These are phyloP conservation scores for Choloepus hoffmanni DNA, from an alignment of 2,113 vertebrate species.

Conservation along the genomic window DNA sequence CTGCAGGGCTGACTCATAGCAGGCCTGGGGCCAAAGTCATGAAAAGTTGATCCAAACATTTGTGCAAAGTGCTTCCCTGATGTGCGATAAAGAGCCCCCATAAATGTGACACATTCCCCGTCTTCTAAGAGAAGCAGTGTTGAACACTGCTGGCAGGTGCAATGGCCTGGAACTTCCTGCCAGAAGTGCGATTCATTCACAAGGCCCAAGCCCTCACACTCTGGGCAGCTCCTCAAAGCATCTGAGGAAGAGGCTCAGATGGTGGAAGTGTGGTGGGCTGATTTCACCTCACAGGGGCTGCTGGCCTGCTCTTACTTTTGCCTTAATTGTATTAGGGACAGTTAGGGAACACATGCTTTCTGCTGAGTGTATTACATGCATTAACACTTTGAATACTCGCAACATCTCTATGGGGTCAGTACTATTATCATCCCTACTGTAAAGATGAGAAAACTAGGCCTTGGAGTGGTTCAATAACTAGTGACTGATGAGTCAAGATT, in stretches of 20 bases:
- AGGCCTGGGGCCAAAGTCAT: background rate
- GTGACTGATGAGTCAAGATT: background rate
- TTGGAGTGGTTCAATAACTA: background rate
- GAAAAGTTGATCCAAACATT: conserved; percentile 49
- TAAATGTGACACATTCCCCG: conserved; percentile 20
- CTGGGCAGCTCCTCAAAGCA: background rate
- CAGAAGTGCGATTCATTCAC: background rate
- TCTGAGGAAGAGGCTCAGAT: background rate
- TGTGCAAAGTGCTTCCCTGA: conserved; percentile 40
- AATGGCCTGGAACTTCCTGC: background rate
- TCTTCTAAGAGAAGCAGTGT: background rate
- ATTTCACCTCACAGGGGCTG: background rate
- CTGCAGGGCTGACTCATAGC: conserved; percentile 58
- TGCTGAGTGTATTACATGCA: rapidly evolving
- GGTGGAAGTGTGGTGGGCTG: background rate
- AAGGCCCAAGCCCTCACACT: too few species aligned
- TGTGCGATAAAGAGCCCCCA: background rate
- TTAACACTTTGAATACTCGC: background rate
- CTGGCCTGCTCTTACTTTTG: background rate
- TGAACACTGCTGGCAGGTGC: background rate
- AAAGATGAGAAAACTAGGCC: background rate
- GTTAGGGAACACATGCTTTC: background rate
- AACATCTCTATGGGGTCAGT: rapidly evolving
- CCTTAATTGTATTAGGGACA: background rate
- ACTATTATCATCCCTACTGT: background rate